Conservation (phyloP, 2,888 invertebrate species). For the Lutraria lutraria region DNA sequence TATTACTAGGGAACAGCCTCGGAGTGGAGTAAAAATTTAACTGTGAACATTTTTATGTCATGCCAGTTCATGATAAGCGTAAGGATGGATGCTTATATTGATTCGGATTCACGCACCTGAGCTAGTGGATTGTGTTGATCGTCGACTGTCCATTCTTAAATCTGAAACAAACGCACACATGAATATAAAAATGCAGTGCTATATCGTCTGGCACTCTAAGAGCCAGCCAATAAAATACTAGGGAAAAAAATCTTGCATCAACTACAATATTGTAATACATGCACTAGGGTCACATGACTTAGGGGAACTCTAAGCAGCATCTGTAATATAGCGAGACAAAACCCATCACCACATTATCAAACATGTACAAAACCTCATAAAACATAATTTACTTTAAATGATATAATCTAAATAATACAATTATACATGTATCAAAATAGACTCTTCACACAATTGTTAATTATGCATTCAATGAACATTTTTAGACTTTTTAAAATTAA, state of each 20-base stretch:
- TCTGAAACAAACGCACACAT: conserved; percentile 54
- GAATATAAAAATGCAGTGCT: background rate
- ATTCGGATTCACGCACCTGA: conserved; percentile 71
- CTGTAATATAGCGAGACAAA: conserved; percentile 6
- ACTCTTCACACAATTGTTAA: too few relatives aligned
- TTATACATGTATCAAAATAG: too few relatives aligned
- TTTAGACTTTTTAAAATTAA: too few relatives aligned
- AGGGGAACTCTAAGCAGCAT: background rate
- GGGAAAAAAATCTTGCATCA: background rate
- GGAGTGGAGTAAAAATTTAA: too few relatives aligned
- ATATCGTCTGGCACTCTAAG: too few relatives aligned
- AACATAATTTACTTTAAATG: background rate
- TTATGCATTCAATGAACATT: too few relatives aligned
- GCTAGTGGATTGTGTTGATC: conserved; percentile 74
- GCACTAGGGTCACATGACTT: conserved; percentile 10
- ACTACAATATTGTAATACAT: background rate
- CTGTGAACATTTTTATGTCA: too few relatives aligned
- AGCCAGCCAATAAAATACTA: background rate
- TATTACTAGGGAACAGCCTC: too few relatives aligned
- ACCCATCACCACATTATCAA: conserved; percentile 22
- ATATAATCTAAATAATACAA: too few relatives aligned
- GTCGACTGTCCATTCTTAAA: conserved; percentile 73
- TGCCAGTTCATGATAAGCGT: background rate
- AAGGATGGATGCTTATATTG: background rate
- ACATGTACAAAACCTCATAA: background rate